Base-by-base conservation (phyloP, 1,140 invertebrate species). In the Drosophila rufa region DNA sequence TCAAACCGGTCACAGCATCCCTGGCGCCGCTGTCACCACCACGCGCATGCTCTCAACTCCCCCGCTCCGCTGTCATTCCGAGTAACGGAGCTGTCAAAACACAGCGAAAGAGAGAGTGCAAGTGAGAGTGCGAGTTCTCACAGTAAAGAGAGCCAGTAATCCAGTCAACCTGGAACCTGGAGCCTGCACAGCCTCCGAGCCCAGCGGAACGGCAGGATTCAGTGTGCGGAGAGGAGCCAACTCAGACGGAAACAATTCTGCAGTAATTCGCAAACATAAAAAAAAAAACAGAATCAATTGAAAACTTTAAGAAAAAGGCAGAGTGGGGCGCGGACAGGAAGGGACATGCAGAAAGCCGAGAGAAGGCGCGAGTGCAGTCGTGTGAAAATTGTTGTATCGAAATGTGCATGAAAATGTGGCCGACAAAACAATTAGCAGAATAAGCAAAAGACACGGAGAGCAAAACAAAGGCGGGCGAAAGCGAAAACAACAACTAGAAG, bases 301-400 rank as follows among this genome's bases (percentile, higher is more conserved):
- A 36, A 68, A 46, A 60, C 67, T 43, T 19, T 15, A 51, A 42
- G 47, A 73, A 36, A 42, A 48, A 59, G 30, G 17, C 11, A 22
- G 38, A 33, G 25, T 19, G 25, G 9, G 43, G 46, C 6, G 33
- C 11, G 30, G 30, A 53, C 50, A 53, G 50, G n/a, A 40, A 42
- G 19, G 30, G 22, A 38, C 42, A 25, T 12, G 58, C 42, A 46
- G 22, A 22, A 36, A 57, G 19, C 22, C 14, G 48, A 45, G 56
- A 25, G 15, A 47, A 47, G 43, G 56, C 79, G 56, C 42, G 15
- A 47, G 42, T 57, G 56, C 79, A 86, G 69, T 79, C 70, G 76
- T 74, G 80, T 80, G 64, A 79, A 77, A 86, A 83, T 69, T 81
- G 27, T 76, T 79, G 65, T 66, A 87, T 87, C 60, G 75, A 87